phyloP scores from a whole-genome alignment of 2,888 invertebrate species.

The Ditula angustiorana region DNA sequence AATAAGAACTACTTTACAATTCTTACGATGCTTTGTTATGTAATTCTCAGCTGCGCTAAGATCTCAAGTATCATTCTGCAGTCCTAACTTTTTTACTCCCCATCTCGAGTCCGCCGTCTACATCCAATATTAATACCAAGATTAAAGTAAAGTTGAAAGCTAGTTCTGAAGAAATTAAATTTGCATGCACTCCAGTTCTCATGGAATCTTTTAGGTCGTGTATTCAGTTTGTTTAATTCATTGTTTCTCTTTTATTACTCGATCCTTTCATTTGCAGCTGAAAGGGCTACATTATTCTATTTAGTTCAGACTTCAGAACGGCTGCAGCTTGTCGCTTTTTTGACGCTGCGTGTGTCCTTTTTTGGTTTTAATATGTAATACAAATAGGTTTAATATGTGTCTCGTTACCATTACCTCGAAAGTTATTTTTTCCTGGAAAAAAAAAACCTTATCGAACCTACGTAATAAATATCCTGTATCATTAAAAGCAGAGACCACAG shows the following conservation, averaged over 20 bases:
- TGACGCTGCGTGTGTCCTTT: background rate
- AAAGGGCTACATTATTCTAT: background rate
- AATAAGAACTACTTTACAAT: background rate
- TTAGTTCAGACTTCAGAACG: background rate
- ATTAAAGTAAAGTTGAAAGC: conserved; percentile 38
- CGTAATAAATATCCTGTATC: no score
- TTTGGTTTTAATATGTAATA: no score
- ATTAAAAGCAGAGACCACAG: no score
- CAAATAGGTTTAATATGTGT: no score
- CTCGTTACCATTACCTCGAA: no score
- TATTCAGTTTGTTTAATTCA: conserved; percentile 34
- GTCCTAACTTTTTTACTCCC: conserved; percentile 19
- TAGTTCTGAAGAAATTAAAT: conserved; percentile 41
- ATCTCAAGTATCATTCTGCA: conserved; percentile 17
- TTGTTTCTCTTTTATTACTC: conserved; percentile 26
- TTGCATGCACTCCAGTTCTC: conserved; percentile 38
- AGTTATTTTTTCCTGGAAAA: no score
- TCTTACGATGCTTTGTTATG: conserved; percentile 1
- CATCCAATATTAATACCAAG: conserved; percentile 39
- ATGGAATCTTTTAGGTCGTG: conserved; percentile 31
- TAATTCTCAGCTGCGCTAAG: background rate
- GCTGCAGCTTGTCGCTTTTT: background rate
- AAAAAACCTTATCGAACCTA: no score
- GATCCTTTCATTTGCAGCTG: background rate
- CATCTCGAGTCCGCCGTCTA: conserved; percentile 16